Evolutionary conservation across 2,797 vertebrate species (phyloP).

Genomic region (Zenarchopterus dispar): DNA sequence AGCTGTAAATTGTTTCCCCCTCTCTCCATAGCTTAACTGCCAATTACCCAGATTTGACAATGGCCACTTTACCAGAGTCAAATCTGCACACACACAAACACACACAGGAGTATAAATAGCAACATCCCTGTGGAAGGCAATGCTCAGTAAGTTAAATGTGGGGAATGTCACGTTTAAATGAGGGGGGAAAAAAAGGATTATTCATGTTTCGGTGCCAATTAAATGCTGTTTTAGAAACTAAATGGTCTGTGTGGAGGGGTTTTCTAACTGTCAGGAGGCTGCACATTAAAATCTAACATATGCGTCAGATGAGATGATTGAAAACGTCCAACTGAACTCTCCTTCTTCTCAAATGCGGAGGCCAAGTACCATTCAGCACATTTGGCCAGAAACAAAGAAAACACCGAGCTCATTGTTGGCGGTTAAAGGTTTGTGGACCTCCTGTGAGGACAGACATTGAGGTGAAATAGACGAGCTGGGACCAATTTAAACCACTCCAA

Average conservation of each 20-base stretch:
- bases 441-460: constrained; percentile 25
- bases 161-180: background rate
- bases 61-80: constrained; percentile 17
- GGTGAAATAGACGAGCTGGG: constrained; percentile 44
- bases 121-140: constrained; percentile 27
- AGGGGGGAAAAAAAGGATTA: no score
- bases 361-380: background rate
- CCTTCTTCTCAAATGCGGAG: background rate
- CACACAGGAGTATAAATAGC: constrained; percentile 6
- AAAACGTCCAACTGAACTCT: no score
- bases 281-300: background rate
- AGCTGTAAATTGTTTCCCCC: constrained; percentile 53
- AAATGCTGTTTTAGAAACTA: accelerated
- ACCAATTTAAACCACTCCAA: constrained; percentile 28
- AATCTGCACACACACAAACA: constrained; percentile 3
- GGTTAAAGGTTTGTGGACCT: constrained; percentile 10
- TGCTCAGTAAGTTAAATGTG: constrained; percentile 1
- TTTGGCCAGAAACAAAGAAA: background rate
- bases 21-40: constrained; percentile 48
- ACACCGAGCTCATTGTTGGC: background rate
- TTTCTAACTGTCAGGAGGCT: no score
- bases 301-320: no score
- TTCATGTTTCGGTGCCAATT: background rate
- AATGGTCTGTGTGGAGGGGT: background rate
- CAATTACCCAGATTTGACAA: constrained; percentile 57